Evolutionary conservation across 2,888 invertebrate species (phyloP).

Genomic region (Ophonus ardosiacus): DNA sequence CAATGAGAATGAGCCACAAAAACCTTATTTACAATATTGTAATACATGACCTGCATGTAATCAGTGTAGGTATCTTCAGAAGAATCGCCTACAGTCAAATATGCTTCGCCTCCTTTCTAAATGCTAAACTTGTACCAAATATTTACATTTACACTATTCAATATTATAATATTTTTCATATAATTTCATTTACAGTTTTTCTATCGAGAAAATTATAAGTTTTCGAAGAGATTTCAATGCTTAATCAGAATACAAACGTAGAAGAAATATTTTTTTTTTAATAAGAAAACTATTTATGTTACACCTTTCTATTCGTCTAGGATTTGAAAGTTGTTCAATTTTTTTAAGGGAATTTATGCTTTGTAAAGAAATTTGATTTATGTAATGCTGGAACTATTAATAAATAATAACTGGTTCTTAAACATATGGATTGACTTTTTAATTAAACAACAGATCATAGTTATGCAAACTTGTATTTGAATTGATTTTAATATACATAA

Average conservation of each 20-base stretch:
- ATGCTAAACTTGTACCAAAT: slow-evolving; percentile 32
- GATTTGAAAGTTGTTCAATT: slow-evolving; percentile 47
- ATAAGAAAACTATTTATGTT: not conserved
- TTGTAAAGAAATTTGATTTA: slow-evolving; percentile 11
- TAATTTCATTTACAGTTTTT: too few species aligned
- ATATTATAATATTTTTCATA: too few species aligned
- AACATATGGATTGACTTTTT: slow-evolving; percentile 8
- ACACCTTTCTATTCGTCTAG: slow-evolving; percentile 22
- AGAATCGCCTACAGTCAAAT: slow-evolving; percentile 34
- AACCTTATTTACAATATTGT: slow-evolving; percentile 6
- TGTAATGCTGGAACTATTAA: slow-evolving; percentile 21
- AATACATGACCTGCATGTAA: slow-evolving; percentile 13
- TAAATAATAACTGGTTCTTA: slow-evolving; percentile 26
- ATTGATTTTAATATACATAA: not conserved
- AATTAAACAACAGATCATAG: not conserved
- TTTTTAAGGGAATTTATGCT: slow-evolving; percentile 15
- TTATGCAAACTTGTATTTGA: not conserved
- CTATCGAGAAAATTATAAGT: too few species aligned
- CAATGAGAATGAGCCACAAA: not conserved
- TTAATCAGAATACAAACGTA: not conserved
- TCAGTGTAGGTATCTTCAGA: slow-evolving; percentile 13
- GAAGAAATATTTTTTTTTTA: too few species aligned
- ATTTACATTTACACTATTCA: slow-evolving; percentile 1
- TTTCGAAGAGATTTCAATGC: slow-evolving; percentile 21
- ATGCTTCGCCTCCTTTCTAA: slow-evolving; percentile 16